Evolutionary conservation across 1,140 invertebrate species (phyloP).

Genomic region (Drosophila mayri): DNA sequence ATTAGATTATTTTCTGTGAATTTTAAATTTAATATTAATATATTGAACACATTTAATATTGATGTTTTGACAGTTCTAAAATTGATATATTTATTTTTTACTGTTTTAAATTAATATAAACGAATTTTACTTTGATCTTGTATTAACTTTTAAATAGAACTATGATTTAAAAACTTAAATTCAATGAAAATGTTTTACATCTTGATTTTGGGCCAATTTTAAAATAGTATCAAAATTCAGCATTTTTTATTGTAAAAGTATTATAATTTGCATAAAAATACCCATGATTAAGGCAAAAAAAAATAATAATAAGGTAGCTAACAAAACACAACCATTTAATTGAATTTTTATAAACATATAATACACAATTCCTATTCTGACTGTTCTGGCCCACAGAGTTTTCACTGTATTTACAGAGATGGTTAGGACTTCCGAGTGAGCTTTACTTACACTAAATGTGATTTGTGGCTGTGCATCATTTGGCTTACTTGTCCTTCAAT

Average conservation of each 20-base stretch:
- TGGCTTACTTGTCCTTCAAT: constrained; percentile 41
- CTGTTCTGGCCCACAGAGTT: background rate
- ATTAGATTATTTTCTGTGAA: background rate
- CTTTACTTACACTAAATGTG: constrained; percentile 19
- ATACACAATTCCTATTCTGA: background rate
- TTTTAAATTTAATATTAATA: background rate
- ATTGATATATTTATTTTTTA: background rate
- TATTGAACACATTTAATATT: background rate
- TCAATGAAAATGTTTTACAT: background rate
- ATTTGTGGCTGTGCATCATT: constrained; percentile 39
- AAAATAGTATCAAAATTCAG: background rate
- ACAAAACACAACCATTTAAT: background rate
- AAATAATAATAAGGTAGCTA: background rate
- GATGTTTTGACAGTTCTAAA: background rate
- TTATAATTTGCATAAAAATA: background rate
- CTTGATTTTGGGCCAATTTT: too few relatives aligned
- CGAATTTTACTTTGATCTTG: background rate
- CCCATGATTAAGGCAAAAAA: background rate
- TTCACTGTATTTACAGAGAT: background rate
- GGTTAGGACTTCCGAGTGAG: constrained; percentile 6
- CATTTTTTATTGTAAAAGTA: background rate
- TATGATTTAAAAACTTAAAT: background rate
- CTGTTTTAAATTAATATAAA: background rate
- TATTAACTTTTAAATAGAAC: background rate
- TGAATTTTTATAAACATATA: background rate